Percentiles rank a stretch among this genome's conserved stretches.
Evolutionary conservation across 2,113 vertebrate species (phyloP).

Genomic region (Vicugna pacos): DNA sequence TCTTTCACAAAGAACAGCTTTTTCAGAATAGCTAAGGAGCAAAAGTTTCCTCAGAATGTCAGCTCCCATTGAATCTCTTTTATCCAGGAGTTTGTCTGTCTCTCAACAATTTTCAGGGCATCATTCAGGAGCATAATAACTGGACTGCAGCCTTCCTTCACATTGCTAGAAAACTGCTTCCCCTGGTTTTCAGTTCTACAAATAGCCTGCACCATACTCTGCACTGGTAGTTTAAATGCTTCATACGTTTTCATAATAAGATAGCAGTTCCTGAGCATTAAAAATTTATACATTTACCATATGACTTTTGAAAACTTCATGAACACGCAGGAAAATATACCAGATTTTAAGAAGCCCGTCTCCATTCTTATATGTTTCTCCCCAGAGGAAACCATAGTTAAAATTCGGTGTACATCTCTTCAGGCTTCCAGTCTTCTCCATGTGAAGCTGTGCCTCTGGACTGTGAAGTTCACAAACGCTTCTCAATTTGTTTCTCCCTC

Average conservation of each 20-base stretch:
- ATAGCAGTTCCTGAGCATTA: not conserved
- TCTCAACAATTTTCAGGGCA: not conserved
- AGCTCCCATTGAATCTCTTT: not conserved
- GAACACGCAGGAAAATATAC: not conserved
- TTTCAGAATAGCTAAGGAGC: not conserved
- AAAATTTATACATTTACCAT: not conserved
- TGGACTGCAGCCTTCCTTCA: not conserved
- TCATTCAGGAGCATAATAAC: slow-evolving; percentile 2
- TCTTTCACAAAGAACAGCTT: not conserved
- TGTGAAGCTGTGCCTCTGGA: not conserved
- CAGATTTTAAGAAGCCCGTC: not conserved
- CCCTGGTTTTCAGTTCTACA: not conserved
- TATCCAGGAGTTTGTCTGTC: not conserved
- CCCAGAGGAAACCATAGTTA: not conserved
- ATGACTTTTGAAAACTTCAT: not conserved
- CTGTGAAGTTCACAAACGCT: not conserved
- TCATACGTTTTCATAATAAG: not conserved
- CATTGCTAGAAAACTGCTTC: not conserved
- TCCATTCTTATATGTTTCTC: not conserved
- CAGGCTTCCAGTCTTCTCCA: not conserved
- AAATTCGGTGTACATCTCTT: not conserved
- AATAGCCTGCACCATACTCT: not conserved
- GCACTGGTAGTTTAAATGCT: not conserved
- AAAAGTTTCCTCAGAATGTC: not conserved
- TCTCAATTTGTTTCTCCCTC: not conserved